Evolutionary conservation across 1,140 invertebrate genomes (phyloP).

Genomic region (Drosophila bocqueti): DNA sequence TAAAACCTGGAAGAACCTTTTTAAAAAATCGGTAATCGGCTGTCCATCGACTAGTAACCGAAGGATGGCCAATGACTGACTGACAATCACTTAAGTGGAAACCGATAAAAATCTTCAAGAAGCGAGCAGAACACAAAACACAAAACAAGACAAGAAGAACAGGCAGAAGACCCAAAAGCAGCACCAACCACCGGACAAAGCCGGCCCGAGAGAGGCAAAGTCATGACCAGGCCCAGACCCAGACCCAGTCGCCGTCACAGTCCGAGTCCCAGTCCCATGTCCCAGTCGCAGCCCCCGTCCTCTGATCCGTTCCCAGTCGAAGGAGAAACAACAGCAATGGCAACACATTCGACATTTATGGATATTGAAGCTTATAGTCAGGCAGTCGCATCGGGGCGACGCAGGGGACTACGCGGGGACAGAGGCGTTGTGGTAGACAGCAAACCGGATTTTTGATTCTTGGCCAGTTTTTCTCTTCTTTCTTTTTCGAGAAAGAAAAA

Average conservation of each 20-base stretch:
- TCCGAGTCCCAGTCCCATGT: slow-evolving; percentile 13
- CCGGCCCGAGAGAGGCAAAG: slow-evolving; percentile 57
- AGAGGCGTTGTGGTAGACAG: slow-evolving; percentile 51
- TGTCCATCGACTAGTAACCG: slow-evolving; percentile 51
- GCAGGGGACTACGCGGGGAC: not conserved
- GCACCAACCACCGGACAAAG: slow-evolving; percentile 47
- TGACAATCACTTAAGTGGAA: slow-evolving; percentile 84
- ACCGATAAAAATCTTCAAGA: slow-evolving; percentile 81
- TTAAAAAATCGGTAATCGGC: slow-evolving; percentile 28
- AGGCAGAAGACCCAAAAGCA: slow-evolving; percentile 40
- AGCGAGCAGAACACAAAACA: slow-evolving; percentile 38
- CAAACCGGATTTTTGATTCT: slow-evolving; percentile 67
- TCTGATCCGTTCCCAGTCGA: slow-evolving; percentile 19
- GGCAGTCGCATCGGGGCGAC: slow-evolving; percentile 29
- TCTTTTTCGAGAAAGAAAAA: slow-evolving; percentile 20
- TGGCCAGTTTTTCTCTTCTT: slow-evolving; percentile 31
- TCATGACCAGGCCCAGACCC: slow-evolving; percentile 65
- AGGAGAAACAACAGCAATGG: slow-evolving; percentile 52
- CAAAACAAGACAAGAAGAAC: slow-evolving; percentile 25
- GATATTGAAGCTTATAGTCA: slow-evolving; percentile 83
- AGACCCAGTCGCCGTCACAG: slow-evolving; percentile 17
- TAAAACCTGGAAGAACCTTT: slow-evolving; percentile 15
- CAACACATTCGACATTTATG: slow-evolving; percentile 80
- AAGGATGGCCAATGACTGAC: slow-evolving; percentile 73
- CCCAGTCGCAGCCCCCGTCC: slow-evolving; percentile 1